Percentiles rank a stretch among this genome's conserved stretches.
phyloP scores from a whole-genome alignment of 1,140 invertebrate species.

The Brachionus koreanus region DNA sequence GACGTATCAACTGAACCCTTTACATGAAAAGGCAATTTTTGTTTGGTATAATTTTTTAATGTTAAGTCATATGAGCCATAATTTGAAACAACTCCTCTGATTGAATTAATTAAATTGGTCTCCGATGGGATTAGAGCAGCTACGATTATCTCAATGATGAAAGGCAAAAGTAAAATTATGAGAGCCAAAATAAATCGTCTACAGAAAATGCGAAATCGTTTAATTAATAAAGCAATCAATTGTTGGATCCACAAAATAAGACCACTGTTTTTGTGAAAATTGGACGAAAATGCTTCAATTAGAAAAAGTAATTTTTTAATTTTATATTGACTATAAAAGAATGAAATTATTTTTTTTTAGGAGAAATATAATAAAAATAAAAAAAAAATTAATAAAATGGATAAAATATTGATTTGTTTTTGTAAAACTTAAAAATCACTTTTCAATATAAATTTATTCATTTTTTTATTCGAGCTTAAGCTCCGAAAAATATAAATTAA shows the following conservation, averaged over 20 bases:
- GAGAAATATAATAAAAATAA: too few species aligned
- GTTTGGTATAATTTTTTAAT: slow-evolving; percentile 5
- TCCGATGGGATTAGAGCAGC: slow-evolving; percentile 18
- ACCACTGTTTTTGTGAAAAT: slow-evolving; percentile 3
- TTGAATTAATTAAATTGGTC: slow-evolving; percentile 42
- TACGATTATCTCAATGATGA: slow-evolving; percentile 8
- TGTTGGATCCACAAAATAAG: slow-evolving; percentile 17
- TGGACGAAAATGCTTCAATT: slow-evolving; percentile 13
- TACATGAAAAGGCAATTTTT: slow-evolving; percentile 12
- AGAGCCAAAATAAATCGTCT: slow-evolving; percentile 9
- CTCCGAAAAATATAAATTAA: too few species aligned
- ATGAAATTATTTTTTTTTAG: too few species aligned
- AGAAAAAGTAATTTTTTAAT: neutral
- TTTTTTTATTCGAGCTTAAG: too few species aligned
- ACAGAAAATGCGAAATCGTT: slow-evolving; percentile 27
- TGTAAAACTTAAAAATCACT: too few species aligned
- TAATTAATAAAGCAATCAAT: neutral
- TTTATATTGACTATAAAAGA: too few species aligned
- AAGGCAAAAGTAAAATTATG: slow-evolving; percentile 15
- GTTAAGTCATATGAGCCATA: neutral
- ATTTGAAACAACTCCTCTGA: neutral
- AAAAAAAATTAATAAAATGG: too few species aligned
- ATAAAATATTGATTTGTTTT: too few species aligned
- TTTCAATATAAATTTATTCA: too few species aligned
- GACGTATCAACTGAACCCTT: neutral